Evolutionary conservation across 2,113 vertebrate species (phyloP).

Genomic region (Sardina pilchardus): DNA sequence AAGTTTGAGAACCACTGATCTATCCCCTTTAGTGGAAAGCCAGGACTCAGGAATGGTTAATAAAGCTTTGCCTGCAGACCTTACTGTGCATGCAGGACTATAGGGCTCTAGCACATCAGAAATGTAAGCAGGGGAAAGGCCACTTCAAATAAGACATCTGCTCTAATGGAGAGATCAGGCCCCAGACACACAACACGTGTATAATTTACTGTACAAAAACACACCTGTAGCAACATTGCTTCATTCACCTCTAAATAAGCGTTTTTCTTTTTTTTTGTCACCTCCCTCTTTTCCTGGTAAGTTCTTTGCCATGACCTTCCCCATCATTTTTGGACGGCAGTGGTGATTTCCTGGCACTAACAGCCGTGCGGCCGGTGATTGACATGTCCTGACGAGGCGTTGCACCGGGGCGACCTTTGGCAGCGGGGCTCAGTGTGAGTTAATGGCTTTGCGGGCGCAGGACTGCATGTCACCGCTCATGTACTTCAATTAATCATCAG

Average conservation of each 20-base stretch:
- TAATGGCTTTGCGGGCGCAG: conserved; percentile 42
- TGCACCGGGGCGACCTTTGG: conserved; percentile 28
- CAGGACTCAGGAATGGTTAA: no score
- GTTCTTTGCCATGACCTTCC: neutral
- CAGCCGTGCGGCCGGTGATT: neutral
- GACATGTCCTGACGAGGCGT: conserved; percentile 32
- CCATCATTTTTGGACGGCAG: neutral
- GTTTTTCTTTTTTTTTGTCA: neutral
- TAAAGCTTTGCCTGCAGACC: no score
- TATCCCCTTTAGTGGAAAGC: no score
- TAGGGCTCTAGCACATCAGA: no score
- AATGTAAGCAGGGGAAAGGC: no score
- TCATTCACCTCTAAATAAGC: neutral
- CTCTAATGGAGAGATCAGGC: neutral
- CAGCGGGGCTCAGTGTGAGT: conserved; percentile 16
- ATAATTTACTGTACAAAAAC: neutral
- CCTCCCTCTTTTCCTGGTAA: neutral
- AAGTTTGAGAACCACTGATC: no score
- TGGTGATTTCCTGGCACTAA: conserved; percentile 6
- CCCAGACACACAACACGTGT: neutral
- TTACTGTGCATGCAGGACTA: no score
- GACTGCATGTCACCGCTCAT: conserved; percentile 40
- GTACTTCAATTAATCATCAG: conserved; percentile 7
- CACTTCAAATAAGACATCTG: neutral
- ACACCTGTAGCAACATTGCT: neutral